phyloP scores from a whole-genome alignment of 2,113 vertebrate genomes.

The Columbina picui region DNA sequence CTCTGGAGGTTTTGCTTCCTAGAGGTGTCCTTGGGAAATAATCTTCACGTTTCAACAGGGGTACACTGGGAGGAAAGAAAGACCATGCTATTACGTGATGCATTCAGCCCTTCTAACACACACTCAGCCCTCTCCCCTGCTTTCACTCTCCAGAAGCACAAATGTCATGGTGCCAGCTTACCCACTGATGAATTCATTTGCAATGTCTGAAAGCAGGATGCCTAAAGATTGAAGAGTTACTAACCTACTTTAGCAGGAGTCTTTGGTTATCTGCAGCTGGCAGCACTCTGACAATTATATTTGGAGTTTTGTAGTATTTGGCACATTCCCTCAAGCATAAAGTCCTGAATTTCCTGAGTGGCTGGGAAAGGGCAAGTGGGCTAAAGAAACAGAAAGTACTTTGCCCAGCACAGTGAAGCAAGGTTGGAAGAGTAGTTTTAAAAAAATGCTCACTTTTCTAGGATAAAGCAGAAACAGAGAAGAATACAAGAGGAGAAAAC shows the following conservation, averaged over 20 bases:
- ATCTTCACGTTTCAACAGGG: background rate
- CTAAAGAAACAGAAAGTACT: background rate
- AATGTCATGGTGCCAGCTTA: background rate
- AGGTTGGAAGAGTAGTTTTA: background rate
- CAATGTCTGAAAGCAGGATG: background rate
- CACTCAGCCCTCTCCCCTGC: background rate
- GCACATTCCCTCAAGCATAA: background rate
- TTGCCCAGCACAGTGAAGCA: background rate
- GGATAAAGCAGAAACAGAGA: background rate
- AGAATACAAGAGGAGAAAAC: background rate
- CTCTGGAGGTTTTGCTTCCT: conserved; percentile 20
- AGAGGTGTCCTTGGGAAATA: conserved; percentile 1
- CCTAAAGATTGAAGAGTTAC: background rate
- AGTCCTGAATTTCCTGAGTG: background rate
- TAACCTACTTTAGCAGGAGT: background rate
- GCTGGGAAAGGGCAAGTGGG: background rate
- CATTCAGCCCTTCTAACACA: background rate
- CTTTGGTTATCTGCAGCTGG: background rate
- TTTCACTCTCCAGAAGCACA: background rate
- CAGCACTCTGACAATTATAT: background rate
- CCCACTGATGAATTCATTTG: background rate
- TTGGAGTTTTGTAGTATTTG: background rate
- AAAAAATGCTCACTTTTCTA: background rate
- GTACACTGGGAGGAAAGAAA: conserved; percentile 59
- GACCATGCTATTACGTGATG: background rate